phyloP scores from a whole-genome alignment of 2,888 invertebrate species.

The Mythimna albipuncta region DNA sequence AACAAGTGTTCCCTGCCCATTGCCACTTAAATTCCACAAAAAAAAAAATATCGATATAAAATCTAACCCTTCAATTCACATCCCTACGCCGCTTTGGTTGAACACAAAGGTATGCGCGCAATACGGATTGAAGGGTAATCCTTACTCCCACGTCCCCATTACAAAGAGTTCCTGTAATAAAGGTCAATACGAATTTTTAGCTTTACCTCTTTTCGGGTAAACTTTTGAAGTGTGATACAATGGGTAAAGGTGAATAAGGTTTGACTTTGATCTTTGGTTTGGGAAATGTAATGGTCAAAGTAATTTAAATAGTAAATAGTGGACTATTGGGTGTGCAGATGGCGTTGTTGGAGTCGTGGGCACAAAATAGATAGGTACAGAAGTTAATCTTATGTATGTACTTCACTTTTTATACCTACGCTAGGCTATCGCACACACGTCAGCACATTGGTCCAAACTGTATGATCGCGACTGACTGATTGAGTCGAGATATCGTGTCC shows the following conservation, averaged over 20 bases:
- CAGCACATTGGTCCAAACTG: no score
- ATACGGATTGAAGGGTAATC: conserved; percentile 42
- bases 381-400: no score
- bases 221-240: conserved; percentile 11
- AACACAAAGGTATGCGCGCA: conserved; percentile 39
- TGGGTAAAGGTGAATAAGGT: neutral
- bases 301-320: neutral
- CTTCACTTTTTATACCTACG: no score
- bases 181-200: conserved; percentile 39
- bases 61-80: neutral
- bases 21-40: no score
- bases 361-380: no score
- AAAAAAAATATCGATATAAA: neutral
- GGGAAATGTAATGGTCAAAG: neutral
- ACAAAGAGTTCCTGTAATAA: conserved; percentile 27
- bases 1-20: no score
- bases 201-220: conserved; percentile 12
- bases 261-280: neutral
- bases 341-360: no score
- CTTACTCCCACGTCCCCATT: conserved; percentile 12
- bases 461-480: no score
- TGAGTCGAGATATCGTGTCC: no score
- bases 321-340: no score
- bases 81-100: conserved; percentile 25
- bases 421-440: no score